phyloP scores from a whole-genome alignment of 2,797 vertebrate species.

The Bothrops alternatus region DNA sequence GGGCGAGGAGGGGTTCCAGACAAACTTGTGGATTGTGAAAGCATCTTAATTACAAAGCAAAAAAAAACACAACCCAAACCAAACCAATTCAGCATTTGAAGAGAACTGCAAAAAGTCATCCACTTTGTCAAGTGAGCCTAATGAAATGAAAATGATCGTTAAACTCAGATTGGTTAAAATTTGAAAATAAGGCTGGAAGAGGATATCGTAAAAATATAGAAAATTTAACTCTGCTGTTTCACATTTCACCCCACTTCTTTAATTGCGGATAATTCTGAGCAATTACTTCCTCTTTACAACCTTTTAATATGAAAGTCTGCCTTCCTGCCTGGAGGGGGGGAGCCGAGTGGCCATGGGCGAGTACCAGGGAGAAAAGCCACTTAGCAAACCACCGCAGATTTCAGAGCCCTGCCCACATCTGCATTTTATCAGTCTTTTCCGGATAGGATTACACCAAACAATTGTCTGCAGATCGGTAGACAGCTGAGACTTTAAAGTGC shows the following conservation, averaged over 20 bases:
- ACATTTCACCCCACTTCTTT: constrained; percentile 71
- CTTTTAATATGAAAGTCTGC: constrained; percentile 70
- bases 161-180: constrained; percentile 46
- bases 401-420: constrained; percentile 94
- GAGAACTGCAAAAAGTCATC: constrained; percentile 28
- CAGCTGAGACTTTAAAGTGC: constrained; percentile 90
- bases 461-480: constrained; percentile 96
- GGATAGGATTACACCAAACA: constrained; percentile 95
- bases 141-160: constrained; percentile 42
- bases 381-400: constrained; percentile 91
- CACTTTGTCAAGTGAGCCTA: constrained; percentile 11
- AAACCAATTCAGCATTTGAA: background rate
- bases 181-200: background rate
- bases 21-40: background rate
- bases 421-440: constrained; percentile 96
- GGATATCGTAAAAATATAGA: constrained; percentile 16
- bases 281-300: constrained; percentile 70
- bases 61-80: no score
- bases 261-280: constrained; percentile 57
- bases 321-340: constrained; percentile 59
- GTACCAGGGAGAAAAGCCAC: constrained; percentile 66
- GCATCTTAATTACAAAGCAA: background rate
- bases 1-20: background rate
- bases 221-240: constrained; percentile 45
- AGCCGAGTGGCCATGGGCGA: constrained; percentile 73